A percentile compares a stretch with the other conserved stretches of the same genome.
Conservation (phyloP, 2,888 invertebrate genomes). For the Acanthacorydalis orientalis region DNA sequence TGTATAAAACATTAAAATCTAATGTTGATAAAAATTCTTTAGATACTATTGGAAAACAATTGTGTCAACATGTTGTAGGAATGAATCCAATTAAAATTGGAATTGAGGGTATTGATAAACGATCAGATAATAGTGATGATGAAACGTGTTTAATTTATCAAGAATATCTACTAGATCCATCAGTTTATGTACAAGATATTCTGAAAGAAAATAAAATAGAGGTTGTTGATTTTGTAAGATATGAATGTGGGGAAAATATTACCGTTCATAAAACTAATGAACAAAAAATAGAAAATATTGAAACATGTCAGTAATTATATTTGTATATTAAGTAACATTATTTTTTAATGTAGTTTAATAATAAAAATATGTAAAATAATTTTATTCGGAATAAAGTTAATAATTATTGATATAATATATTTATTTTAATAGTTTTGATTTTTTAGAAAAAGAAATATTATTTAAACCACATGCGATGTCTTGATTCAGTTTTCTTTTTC, state of each 20-base stretch:
- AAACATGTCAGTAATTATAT: conserved; percentile 39
- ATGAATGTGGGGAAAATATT: conserved; percentile 64
- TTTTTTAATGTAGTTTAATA: not conserved
- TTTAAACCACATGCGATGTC: too few relatives aligned
- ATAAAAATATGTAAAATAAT: not conserved
- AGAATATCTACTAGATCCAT: conserved; percentile 70
- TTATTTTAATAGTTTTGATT: not conserved
- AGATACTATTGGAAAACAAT: conserved; percentile 43
- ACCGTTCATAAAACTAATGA: conserved; percentile 26
- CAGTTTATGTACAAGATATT: conserved; percentile 53
- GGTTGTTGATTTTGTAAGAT: conserved; percentile 68
- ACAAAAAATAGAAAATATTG: conserved; percentile 37
- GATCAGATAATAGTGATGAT: conserved; percentile 47
- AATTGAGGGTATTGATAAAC: conserved; percentile 38
- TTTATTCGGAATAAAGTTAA: conserved; percentile 5
- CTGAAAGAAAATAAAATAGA: conserved; percentile 44
- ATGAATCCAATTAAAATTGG: conserved; percentile 69
- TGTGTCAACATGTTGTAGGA: conserved; percentile 89
- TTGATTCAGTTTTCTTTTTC: conserved; percentile 7
- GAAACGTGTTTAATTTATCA: conserved; percentile 72
- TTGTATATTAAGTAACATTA: not conserved
- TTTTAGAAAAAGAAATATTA: conserved; percentile 3
- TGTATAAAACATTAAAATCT: conserved; percentile 35
- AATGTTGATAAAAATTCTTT: conserved; percentile 20
- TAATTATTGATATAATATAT: not conserved